Evolutionary conservation across 1,140 invertebrate genomes (phyloP).

Genomic region (Drosophila nigromelanica): DNA sequence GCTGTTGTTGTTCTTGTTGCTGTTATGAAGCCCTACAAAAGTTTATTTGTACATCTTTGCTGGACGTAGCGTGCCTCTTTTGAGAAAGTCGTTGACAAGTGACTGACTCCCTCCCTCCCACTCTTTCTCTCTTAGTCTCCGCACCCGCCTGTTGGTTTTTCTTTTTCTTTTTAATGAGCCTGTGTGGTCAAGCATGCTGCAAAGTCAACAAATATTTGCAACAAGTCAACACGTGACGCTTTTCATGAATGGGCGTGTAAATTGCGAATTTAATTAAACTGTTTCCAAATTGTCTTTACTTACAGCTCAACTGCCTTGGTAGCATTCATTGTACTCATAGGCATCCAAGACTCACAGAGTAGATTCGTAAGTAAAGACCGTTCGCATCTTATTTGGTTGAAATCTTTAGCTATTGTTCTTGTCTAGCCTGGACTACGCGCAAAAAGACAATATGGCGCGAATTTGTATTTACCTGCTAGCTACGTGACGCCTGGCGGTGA

Average conservation of each 20-base stretch:
- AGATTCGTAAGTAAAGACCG: constrained; percentile 77
- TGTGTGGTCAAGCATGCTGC: constrained; percentile 58
- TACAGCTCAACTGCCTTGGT: constrained; percentile 83
- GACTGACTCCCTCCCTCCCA: constrained; percentile 24
- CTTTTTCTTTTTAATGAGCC: constrained; percentile 63
- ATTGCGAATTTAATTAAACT: constrained; percentile 52
- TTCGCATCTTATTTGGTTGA: background rate
- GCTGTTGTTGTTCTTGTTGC: constrained; percentile 41
- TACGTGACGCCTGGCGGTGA: constrained; percentile 88
- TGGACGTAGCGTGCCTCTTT: constrained; percentile 50
- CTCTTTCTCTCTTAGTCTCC: background rate
- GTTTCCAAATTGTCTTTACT: constrained; percentile 17
- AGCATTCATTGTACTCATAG: constrained; percentile 74
- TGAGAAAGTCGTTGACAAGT: constrained; percentile 65
- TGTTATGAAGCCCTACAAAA: constrained; percentile 68
- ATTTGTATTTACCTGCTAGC: constrained; percentile 88
- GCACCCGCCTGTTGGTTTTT: constrained; percentile 22
- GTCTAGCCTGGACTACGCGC: constrained; percentile 86
- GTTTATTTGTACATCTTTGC: constrained; percentile 70
- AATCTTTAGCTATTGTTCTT: background rate
- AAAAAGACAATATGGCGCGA: constrained; percentile 89
- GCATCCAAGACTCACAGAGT: constrained; percentile 67
- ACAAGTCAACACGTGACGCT: constrained; percentile 71
- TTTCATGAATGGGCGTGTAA: constrained; percentile 55
- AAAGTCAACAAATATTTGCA: constrained; percentile 75